A percentile compares a stretch with the other conserved stretches of the same genome.
Evolutionary conservation across 2,888 invertebrate species (phyloP).

Genomic region (Ceraclea dissimilis): DNA sequence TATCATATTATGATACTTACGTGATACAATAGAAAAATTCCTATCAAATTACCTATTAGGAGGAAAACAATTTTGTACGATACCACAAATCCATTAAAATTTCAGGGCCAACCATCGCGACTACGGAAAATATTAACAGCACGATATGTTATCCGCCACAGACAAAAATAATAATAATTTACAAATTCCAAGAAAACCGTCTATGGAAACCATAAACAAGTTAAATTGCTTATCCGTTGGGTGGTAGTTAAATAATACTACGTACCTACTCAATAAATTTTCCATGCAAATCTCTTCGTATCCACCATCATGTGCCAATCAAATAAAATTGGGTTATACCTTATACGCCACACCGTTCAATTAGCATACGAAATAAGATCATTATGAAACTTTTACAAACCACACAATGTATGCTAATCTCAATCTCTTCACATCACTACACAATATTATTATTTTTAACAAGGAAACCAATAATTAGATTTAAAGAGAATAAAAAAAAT

Average conservation of each 20-base stretch:
- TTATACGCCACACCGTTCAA: slow-evolving; percentile 1
- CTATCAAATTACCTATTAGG: too few species aligned
- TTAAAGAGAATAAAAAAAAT: too few species aligned
- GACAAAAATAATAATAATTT: neutral
- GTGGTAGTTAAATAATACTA: neutral
- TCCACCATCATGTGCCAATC: slow-evolving; percentile 2
- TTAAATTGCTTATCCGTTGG: neutral
- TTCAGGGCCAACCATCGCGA: neutral
- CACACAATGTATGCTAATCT: neutral
- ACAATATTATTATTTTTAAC: too few species aligned
- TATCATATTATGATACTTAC: too few species aligned
- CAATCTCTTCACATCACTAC: neutral
- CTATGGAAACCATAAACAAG: slow-evolving; percentile 1
- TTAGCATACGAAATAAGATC: slow-evolving; percentile 1
- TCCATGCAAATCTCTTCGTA: slow-evolving; percentile 1
- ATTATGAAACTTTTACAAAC: neutral
- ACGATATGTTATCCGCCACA: too few species aligned
- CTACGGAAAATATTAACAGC: neutral
- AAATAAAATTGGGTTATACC: neutral
- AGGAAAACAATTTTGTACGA: too few species aligned
- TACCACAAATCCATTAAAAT: neutral
- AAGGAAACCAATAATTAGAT: too few species aligned
- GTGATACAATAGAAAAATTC: too few species aligned
- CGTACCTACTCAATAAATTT: slow-evolving; percentile 1
- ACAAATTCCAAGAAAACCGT: neutral